Base-by-base conservation (phyloP, 2,888 invertebrate genomes). In the Pseudolycoriella hygida region DNA sequence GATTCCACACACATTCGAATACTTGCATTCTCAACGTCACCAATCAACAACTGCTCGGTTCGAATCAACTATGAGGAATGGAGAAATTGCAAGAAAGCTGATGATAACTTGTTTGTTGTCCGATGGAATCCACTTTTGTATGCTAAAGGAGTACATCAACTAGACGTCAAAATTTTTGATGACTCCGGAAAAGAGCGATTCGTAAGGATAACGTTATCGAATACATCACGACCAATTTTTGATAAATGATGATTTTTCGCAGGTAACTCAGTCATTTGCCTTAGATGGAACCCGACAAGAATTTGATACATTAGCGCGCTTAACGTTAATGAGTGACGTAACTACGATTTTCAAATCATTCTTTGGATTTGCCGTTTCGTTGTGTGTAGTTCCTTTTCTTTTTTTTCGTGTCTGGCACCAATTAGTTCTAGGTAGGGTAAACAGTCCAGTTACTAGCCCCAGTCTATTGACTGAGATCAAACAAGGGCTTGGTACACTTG, bases 1-100 rank as follows among this genome's bases (percentile, higher is more conserved):
- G 67, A 72, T 45, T 90, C 89, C 1, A 79, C 81, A 42, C 81
- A 88, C 62, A 77, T 90, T 58, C 80, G 90, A 60, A 68, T 88
- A 52, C 63, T 90, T 52, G 79, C 77, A 31, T 90, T 88, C 66
- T 85, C 86, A 1, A 18, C 18, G 3, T 3, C 67, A 76, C 54
- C 70, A 73, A 8, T 58, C 68, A 32, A 73, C 90, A 48, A 66
- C 57, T 50, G 85, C 88, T 2, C 68, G 73, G 70, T 87, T 40
- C 71, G 72, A 53, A 73, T 89, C 54, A 69, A 87, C 58, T 67
- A 71, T 50, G 68, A 66, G 40, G 64, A 67, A 48, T 86, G 84
- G 84, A 61, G 66, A 49, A 58, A 65, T 43, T 83, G 84, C 56
- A 62, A 61, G 48, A 61, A 72, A 49, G 64, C 72, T 6, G 64